These are phyloP conservation scores for Oligia strigilis DNA, from an alignment of 2,888 invertebrate genomes.

Conservation along the genomic window DNA sequence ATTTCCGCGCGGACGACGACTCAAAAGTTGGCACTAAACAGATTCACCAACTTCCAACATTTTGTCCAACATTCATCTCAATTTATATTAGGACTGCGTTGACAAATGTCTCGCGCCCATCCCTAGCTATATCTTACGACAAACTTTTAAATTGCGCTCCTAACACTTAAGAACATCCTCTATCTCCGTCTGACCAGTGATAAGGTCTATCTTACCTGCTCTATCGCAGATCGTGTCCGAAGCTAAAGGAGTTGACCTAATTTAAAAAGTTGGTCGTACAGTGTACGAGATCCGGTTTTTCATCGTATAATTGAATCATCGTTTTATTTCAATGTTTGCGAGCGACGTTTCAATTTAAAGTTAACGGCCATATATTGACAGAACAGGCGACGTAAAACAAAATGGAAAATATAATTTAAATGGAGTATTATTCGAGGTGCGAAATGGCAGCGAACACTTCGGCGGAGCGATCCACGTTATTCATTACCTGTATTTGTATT, in stretches of 20 bases:
- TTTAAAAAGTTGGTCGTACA: conserved; percentile 62
- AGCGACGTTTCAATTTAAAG: conserved; percentile 67
- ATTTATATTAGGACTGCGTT: conserved; percentile 51
- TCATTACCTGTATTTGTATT: conserved; percentile 37
- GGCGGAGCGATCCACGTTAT: conserved; percentile 14
- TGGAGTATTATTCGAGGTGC: conserved; percentile 51
- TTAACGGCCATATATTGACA: conserved; percentile 63
- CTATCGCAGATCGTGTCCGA: conserved; percentile 57
- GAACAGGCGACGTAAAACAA: conserved; percentile 54
- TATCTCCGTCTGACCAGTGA: conserved; percentile 42
- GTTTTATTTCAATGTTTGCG: conserved; percentile 61
- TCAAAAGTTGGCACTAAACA: conserved; percentile 42
- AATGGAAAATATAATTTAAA: conserved; percentile 60
- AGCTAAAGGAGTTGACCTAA: conserved; percentile 62
- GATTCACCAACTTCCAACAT: conserved; percentile 46
- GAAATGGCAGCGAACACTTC: conserved; percentile 38
- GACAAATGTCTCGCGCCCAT: conserved; percentile 56
- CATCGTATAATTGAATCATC: conserved; percentile 64
- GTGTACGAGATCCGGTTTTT: conserved; percentile 59
- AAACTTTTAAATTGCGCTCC: conserved; percentile 65
- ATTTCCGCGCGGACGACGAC: conserved; percentile 25
- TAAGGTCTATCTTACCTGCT: conserved; percentile 39
- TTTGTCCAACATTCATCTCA: conserved; percentile 60
- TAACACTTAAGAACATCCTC: conserved; percentile 51
- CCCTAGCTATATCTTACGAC: conserved; percentile 50